Conservation (phyloP, 2,888 invertebrate genomes). For the Euclidia mi region DNA sequence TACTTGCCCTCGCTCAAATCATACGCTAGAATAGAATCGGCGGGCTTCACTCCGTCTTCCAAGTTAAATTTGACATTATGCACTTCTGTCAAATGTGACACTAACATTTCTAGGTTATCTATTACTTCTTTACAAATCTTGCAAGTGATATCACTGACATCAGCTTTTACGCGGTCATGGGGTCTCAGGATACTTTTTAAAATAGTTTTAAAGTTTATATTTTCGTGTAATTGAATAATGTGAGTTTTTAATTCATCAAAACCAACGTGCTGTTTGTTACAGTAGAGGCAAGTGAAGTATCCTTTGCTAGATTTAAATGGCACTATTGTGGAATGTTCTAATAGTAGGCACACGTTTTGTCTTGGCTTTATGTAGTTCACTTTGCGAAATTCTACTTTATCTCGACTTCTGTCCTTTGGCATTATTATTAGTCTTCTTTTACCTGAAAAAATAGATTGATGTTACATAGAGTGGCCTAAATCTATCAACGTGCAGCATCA, state of each 20-base stretch:
- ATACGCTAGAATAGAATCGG: constrained; percentile 48
- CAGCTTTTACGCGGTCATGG: constrained; percentile 42
- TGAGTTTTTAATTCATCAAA: constrained; percentile 48
- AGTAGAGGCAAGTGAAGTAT: constrained; percentile 56
- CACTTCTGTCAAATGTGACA: constrained; percentile 41
- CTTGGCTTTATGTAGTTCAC: constrained; percentile 38
- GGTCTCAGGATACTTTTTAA: constrained; percentile 44
- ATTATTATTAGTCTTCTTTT: constrained; percentile 6
- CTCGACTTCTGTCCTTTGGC: constrained; percentile 9
- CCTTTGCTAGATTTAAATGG: constrained; percentile 54
- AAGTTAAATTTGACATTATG: constrained; percentile 49
- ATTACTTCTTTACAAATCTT: constrained; percentile 41
- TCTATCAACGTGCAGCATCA: too few species aligned
- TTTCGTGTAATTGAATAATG: constrained; percentile 30
- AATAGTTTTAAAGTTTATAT: constrained; percentile 37
- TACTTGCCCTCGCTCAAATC: constrained; percentile 47
- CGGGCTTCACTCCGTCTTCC: constrained; percentile 39
- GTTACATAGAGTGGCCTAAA: too few species aligned
- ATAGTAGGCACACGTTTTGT: constrained; percentile 44
- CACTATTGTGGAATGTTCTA: constrained; percentile 54
- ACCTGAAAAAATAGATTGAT: background rate
- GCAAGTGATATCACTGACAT: constrained; percentile 49
- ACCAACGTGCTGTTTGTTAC: constrained; percentile 43
- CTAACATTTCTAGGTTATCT: constrained; percentile 37
- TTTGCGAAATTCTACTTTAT: constrained; percentile 16